Conservation (phyloP, 2,113 vertebrate genomes). For the Python bivittatus region DNA sequence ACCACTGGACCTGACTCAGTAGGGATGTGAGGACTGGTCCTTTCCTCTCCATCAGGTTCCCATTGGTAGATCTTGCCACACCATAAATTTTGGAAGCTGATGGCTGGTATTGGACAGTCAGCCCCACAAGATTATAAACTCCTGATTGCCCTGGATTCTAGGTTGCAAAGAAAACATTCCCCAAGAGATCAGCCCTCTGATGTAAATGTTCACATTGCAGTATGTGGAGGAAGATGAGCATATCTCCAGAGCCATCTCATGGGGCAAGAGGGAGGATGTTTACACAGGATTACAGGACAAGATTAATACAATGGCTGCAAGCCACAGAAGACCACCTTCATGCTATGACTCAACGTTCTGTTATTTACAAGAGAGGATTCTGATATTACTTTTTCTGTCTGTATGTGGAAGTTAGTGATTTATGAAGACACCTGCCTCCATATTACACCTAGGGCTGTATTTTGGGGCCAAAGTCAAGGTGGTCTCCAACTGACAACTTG, state of each 20-base stretch:
- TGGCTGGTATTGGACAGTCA: background rate
- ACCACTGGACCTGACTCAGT: background rate
- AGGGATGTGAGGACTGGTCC: background rate
- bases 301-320: background rate
- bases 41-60: background rate
- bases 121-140: background rate
- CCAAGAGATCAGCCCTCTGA: background rate
- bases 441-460: too few relatives aligned
- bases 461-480: too few relatives aligned
- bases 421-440: too few relatives aligned
- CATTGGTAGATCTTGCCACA: background rate
- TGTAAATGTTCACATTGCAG: background rate
- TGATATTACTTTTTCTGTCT: too few relatives aligned
- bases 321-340: background rate
- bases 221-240: background rate
- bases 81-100: background rate
- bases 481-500: too few relatives aligned
- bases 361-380: background rate
- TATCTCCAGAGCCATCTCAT: background rate
- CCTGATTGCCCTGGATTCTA: background rate
- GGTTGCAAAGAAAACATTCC: background rate
- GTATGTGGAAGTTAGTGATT: too few relatives aligned
- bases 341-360: background rate
- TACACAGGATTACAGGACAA: background rate
- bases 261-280: background rate